Percentiles rank a stretch among this genome's conserved stretches.
phyloP scores from a whole-genome alignment of 2,113 vertebrate genomes.

The Heptranchias perlo region DNA sequence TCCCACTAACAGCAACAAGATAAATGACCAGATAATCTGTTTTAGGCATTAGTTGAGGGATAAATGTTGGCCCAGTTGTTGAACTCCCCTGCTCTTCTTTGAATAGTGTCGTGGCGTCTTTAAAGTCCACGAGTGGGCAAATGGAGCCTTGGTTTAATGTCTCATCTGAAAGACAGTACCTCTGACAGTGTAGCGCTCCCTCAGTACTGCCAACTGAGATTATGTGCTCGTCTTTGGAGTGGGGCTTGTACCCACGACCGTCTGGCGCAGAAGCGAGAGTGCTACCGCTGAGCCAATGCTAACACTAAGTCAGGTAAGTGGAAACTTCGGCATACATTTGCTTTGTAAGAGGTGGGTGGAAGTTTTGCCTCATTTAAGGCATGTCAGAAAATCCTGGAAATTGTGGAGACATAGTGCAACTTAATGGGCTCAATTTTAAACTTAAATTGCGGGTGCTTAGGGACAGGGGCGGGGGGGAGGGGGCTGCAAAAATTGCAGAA shows the following conservation, averaged over 20 bases:
- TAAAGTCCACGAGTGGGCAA: not conserved
- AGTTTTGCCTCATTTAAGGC: not conserved
- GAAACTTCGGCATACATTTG: not conserved
- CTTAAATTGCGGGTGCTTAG: too few species aligned
- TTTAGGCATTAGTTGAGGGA: not conserved
- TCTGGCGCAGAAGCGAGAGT: not conserved
- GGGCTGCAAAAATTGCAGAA: too few species aligned
- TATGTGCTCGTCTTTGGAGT: too few species aligned
- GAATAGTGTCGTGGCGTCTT: not conserved
- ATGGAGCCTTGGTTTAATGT: not conserved
- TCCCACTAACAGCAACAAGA: not conserved
- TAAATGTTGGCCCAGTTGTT: not conserved
- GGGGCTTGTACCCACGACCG: too few species aligned
- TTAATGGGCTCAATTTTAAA: too few species aligned
- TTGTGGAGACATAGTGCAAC: not conserved
- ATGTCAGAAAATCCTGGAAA: not conserved
- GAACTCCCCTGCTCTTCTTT: not conserved
- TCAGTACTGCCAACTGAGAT: too few species aligned
- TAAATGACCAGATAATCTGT: not conserved
- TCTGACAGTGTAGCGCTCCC: too few species aligned
- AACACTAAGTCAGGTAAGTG: not conserved
- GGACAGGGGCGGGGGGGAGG: too few species aligned
- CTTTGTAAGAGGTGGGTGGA: not conserved
- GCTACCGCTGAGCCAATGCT: not conserved
- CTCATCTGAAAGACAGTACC: too few species aligned